A percentile compares a stretch with the other conserved stretches of the same genome.
These are phyloP conservation scores for Marcusenius ussheri DNA, from an alignment of 2,113 vertebrate species.

Conservation along the genomic window DNA sequence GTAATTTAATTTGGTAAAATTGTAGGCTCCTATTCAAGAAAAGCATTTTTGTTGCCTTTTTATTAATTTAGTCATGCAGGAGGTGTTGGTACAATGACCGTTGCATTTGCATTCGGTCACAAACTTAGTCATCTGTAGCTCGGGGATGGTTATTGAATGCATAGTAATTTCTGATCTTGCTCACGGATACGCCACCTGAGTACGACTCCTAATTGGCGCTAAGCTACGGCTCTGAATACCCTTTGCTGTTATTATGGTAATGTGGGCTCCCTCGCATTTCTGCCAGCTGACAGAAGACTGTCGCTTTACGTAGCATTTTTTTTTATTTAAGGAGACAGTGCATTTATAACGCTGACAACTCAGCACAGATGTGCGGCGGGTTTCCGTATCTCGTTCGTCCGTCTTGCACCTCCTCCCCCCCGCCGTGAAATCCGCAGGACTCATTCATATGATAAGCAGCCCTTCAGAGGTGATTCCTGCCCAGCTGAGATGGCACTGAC, in stretches of 20 bases:
- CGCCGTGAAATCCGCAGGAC: conserved; percentile 41
- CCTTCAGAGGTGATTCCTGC: conserved; percentile 50
- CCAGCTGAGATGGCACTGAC: conserved; percentile 39
- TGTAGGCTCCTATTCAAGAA: not conserved
- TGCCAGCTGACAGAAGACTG: not conserved
- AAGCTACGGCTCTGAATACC: not conserved
- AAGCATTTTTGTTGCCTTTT: not conserved
- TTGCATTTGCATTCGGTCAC: not conserved
- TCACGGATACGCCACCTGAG: not conserved
- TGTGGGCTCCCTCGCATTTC: conserved; percentile 12
- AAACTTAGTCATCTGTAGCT: not conserved
- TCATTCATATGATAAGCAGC: conserved; percentile 49
- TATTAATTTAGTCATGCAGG: not conserved
- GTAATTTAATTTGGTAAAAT: not conserved
- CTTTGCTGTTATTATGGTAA: conserved; percentile 10
- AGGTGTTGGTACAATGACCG: not conserved
- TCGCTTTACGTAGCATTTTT: not conserved
- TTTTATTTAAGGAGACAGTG: conserved; percentile 3
- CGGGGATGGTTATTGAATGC: not conserved
- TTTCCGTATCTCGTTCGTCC: conserved; percentile 45
- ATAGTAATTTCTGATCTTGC: not conserved
- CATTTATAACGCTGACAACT: not conserved
- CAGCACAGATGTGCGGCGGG: conserved; percentile 26
- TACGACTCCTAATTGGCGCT: not conserved
- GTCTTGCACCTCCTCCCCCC: conserved; percentile 41